A percentile compares a stretch with the other conserved stretches of the same genome.
phyloP scores from a whole-genome alignment of 2,888 invertebrate species.

The Lapara coniferarum region DNA sequence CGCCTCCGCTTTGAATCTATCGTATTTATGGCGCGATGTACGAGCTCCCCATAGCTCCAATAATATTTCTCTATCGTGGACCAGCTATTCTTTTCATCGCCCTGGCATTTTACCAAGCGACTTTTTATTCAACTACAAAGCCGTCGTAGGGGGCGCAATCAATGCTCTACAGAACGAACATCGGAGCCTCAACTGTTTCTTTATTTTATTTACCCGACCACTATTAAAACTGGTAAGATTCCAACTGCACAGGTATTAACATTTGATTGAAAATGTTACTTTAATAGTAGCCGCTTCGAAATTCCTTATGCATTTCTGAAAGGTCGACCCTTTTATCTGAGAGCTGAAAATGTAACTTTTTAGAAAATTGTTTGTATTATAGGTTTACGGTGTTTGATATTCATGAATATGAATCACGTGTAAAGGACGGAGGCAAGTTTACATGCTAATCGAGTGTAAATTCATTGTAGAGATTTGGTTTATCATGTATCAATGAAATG shows the following conservation, averaged over 20 bases:
- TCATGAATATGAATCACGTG: slow-evolving; percentile 20
- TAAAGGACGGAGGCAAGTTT: slow-evolving; percentile 5
- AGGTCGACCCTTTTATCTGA: slow-evolving; percentile 16
- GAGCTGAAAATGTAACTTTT: slow-evolving; percentile 17
- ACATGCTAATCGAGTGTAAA: neutral
- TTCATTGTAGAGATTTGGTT: slow-evolving; percentile 13
- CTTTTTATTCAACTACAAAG: slow-evolving; percentile 74
- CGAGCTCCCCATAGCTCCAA: slow-evolving; percentile 53
- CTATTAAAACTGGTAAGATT: slow-evolving; percentile 59
- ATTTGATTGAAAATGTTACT: slow-evolving; percentile 46
- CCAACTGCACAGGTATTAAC: slow-evolving; percentile 59
- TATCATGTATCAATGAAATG: slow-evolving; percentile 27
- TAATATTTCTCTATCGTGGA: slow-evolving; percentile 65
- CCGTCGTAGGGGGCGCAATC: slow-evolving; percentile 70
- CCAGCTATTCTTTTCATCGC: slow-evolving; percentile 70
- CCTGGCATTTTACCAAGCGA: slow-evolving; percentile 77
- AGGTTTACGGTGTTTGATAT: slow-evolving; percentile 7
- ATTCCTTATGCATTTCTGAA: slow-evolving; percentile 20
- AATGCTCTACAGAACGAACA: slow-evolving; percentile 68
- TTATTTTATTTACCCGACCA: slow-evolving; percentile 60
- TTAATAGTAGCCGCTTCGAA: slow-evolving; percentile 11
- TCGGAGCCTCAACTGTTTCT: slow-evolving; percentile 59
- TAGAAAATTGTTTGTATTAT: neutral
- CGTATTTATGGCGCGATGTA: slow-evolving; percentile 41
- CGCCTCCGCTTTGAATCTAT: slow-evolving; percentile 5